A percentile compares a stretch with the other conserved stretches of the same genome.
Conservation (phyloP, 2,888 invertebrate genomes). For the Aphidoletes aphidimyza region DNA sequence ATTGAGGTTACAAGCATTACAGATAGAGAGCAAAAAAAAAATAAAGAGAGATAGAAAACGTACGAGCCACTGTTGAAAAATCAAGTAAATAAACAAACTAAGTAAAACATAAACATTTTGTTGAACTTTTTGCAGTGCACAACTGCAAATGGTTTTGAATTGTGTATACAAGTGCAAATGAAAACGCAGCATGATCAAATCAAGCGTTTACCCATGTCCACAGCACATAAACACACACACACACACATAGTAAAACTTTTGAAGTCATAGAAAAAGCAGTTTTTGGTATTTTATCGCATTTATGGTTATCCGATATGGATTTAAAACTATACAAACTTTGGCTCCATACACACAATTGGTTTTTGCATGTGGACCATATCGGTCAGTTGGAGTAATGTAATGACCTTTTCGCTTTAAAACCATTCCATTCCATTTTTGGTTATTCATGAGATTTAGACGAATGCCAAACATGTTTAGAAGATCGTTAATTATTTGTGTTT, state of each 20-base stretch:
- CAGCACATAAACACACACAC: neutral
- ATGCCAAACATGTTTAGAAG: no score
- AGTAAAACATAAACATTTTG: constrained; percentile 27
- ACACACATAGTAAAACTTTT: neutral
- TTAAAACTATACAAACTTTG: constrained; percentile 33
- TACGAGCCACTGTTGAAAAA: neutral
- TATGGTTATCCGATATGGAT: constrained; percentile 53
- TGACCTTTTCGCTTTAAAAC: no score
- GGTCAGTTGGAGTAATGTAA: no score
- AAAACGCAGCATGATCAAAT: neutral
- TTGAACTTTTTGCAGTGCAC: neutral
- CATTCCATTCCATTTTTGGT: no score
- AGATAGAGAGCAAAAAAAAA: neutral
- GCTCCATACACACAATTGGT: neutral
- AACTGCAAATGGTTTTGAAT: neutral
- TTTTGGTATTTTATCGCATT: constrained; percentile 9
- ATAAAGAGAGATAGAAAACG: neutral
- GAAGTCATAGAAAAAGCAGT: constrained; percentile 25
- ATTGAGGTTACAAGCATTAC: constrained; percentile 15
- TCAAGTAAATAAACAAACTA: constrained; percentile 37
- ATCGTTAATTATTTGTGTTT: no score
- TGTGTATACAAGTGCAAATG: neutral
- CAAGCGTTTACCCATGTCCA: neutral
- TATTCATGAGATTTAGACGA: no score
- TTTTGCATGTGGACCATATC: neutral